Base-by-base conservation (phyloP, 2,888 invertebrate species). In the Epiblema foenella region DNA sequence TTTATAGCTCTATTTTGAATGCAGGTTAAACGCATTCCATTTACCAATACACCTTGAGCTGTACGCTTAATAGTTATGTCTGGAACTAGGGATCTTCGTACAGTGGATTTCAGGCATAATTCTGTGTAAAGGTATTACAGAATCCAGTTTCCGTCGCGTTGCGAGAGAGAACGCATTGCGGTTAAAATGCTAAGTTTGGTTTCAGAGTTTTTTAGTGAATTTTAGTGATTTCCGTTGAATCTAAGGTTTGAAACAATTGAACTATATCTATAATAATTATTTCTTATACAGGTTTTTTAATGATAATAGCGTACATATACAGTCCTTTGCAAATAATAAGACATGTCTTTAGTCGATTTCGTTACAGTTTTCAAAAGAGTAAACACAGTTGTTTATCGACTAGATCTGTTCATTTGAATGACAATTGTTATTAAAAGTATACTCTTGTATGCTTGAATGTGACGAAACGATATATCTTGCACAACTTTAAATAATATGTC, bases 131-230 rank as follows among this genome's bases (percentile, higher is more conserved):
- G 77, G 69, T 69, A 78, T 79, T 85, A 84, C 85, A 83, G 82
- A 75, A 83, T 85, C 87, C 88, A 88, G 88, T 89, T 67, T 71
- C 20, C 72, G 69, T 64, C 80, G 78, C 76, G 81, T 75, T 77
- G 84, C 82, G 85, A 66, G 69, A 74, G 79, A 73, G 78, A 75
- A 70, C 85, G 86, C 84, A 85, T 79, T 83, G 84, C 83, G 80
- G 76, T 11, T 56, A 17, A 24, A 12, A 29, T 24, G 2, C 17
- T 15, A 17, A 33, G 33, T 64, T 39, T 24, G 20, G 37, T n/a
- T 20, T 46, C 24, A 10, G 24, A 3, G 24, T 24, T 24, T 24
- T 3, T 24, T 24, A 24, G 62, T 62, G 49, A 59, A 11, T 24
- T 54, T 49, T 12, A 24, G 68, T 69, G 63, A 39, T 63, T 20